A percentile compares a stretch with the other conserved stretches of the same genome.
phyloP scores from a whole-genome alignment of 2,797 vertebrate species.

The Remorina albescens region DNA sequence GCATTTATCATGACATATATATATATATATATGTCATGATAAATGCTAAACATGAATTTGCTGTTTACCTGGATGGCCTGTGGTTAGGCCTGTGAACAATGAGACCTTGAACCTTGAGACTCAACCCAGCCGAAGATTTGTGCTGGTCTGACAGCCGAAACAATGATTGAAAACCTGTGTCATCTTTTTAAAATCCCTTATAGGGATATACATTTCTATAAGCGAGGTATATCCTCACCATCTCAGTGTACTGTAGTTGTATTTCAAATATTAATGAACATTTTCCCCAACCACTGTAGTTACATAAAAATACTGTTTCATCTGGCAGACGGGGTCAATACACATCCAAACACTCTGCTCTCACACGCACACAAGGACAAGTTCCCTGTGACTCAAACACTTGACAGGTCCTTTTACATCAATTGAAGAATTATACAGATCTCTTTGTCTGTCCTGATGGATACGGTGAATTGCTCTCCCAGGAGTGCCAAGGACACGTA shows the following conservation, averaged over 20 bases:
- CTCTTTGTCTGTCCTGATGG: conserved; percentile 34
- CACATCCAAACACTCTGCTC: conserved; percentile 16
- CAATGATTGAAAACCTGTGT: neutral
- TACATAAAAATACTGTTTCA: conserved; percentile 6
- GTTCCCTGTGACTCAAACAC: conserved; percentile 18
- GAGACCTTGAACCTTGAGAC: neutral
- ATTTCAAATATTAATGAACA: conserved; percentile 3
- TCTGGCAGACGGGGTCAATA: neutral
- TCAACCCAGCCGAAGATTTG: neutral
- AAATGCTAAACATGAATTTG: too few relatives aligned
- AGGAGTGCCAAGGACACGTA: conserved; percentile 45
- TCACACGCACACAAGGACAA: neutral
- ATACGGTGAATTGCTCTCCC: conserved; percentile 28
- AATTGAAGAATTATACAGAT: conserved; percentile 28
- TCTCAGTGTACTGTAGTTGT: neutral
- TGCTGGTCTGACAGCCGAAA: neutral
- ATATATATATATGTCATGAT: too few relatives aligned
- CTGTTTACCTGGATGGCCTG: too few relatives aligned
- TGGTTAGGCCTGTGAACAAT: too few relatives aligned
- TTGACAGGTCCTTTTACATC: conserved; percentile 25
- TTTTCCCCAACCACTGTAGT: neutral
- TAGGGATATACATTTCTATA: too few relatives aligned
- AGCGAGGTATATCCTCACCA: neutral
- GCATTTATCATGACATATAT: too few relatives aligned
- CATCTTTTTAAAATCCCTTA: too few relatives aligned